phyloP scores from a whole-genome alignment of 2,888 invertebrate genomes.

The Automeris io region DNA sequence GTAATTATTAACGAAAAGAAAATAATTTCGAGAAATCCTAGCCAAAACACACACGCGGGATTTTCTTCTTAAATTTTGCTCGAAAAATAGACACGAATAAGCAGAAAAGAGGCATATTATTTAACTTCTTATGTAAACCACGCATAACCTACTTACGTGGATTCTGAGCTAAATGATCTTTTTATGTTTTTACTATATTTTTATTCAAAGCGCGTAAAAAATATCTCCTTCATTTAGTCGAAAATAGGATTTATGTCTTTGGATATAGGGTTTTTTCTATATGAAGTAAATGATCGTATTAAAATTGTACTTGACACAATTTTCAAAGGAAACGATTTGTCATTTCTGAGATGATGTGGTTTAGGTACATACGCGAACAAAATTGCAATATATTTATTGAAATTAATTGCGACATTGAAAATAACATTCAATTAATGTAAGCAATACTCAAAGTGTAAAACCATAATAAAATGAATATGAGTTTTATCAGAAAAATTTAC shows the following conservation, averaged over 20 bases:
- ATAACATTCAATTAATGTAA: no score
- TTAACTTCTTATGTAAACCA: slow-evolving; percentile 32
- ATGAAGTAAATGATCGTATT: slow-evolving; percentile 5
- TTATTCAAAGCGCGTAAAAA: slow-evolving; percentile 41
- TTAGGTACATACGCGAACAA: slow-evolving; percentile 9
- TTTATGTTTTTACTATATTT: slow-evolving; percentile 27
- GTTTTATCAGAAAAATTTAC: no score
- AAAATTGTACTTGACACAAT: slow-evolving; percentile 55
- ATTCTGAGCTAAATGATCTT: slow-evolving; percentile 30
- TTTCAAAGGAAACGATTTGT: slow-evolving; percentile 50
- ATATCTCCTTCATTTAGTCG: slow-evolving; percentile 12
- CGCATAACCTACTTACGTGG: slow-evolving; percentile 59
- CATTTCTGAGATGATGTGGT: slow-evolving; percentile 30
- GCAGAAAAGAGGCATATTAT: no score
- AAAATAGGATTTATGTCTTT: slow-evolving; percentile 24
- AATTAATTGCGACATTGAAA: no score
- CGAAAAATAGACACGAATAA: no score
- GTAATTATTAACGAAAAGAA: no score
- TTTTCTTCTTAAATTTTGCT: no score
- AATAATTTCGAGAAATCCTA: no score
- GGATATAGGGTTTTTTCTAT: neutral
- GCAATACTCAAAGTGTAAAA: no score
- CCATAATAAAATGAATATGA: no score
- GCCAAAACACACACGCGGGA: no score
- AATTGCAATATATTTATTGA: neutral